Evolutionary conservation across 2,113 vertebrate genomes (phyloP).

Genomic region (Siphamia tubifer): DNA sequence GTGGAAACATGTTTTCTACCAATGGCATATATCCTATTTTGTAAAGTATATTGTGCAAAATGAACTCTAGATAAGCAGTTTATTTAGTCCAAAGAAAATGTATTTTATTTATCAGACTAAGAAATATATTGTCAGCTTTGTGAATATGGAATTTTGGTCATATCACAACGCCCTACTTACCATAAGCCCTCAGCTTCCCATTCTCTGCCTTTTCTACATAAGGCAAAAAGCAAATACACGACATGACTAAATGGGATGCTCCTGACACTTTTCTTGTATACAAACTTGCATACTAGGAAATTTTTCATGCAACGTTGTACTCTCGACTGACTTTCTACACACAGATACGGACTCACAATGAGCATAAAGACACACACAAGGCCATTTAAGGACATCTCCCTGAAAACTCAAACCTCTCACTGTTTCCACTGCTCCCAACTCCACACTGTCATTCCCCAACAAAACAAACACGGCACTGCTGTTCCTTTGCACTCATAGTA

Average conservation of each 20-base stretch:
- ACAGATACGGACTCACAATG: not conserved
- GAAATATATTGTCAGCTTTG: no score
- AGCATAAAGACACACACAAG: constrained; percentile 3
- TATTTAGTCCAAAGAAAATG: no score
- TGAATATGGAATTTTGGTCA: not conserved
- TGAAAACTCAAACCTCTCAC: constrained; percentile 39
- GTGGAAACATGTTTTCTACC: no score
- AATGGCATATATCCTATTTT: no score
- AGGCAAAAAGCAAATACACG: not conserved
- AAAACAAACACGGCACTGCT: constrained; percentile 64
- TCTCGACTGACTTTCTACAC: constrained; percentile 6
- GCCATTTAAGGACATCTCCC: constrained; percentile 77
- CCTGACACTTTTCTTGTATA: constrained; percentile 6
- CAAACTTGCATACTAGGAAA: constrained; percentile 22
- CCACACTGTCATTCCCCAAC: constrained; percentile 63
- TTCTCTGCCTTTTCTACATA: not conserved
- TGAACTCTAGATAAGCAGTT: no score
- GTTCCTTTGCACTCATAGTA: constrained; percentile 60
- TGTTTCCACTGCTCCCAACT: constrained; percentile 52
- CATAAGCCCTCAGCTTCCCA: not conserved
- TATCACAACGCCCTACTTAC: not conserved
- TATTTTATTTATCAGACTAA: no score
- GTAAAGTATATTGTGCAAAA: no score
- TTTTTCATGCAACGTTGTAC: not conserved
- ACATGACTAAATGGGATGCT: constrained; percentile 9